These are phyloP conservation scores for Liasis olivaceus DNA, from an alignment of 2,797 vertebrate genomes.

Conservation along the genomic window DNA sequence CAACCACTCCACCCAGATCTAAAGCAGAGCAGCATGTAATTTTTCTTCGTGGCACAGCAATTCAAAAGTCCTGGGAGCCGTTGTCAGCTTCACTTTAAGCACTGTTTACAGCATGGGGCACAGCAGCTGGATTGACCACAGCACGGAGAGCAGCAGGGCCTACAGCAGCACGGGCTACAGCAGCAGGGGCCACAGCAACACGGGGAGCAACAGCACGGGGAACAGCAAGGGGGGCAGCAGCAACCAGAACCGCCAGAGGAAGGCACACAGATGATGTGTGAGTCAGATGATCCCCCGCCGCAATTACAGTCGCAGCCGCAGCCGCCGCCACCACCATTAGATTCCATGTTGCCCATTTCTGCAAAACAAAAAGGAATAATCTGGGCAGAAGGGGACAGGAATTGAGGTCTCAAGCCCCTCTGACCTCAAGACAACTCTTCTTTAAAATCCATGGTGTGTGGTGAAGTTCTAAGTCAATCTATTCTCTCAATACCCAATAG, in stretches of 20 bases:
- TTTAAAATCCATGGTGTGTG: neutral
- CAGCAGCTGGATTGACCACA: neutral
- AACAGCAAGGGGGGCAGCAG: neutral
- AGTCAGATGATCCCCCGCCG: neutral
- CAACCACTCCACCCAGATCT: neutral
- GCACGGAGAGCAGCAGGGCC: no score
- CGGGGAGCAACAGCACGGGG: neutral
- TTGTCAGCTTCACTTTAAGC: neutral
- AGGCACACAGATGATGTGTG: neutral
- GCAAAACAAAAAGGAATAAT: neutral
- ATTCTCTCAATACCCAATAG: neutral
- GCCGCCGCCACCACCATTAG: fast-evolving
- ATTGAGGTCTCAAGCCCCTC: neutral
- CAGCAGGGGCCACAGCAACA: neutral
- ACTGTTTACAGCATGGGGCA: neutral
- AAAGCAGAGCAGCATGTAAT: neutral
- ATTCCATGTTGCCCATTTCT: neutral
- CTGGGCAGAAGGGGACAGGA: neutral
- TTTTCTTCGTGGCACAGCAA: neutral
- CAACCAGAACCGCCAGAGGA: neutral
- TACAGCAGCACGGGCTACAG: neutral
- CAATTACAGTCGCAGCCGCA: fast-evolving
- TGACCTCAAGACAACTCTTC: neutral
- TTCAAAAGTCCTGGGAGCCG: no score
- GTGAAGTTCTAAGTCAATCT: neutral